Conservation (phyloP, 2,797 vertebrate genomes). For the Sebastes steindachneri region DNA sequence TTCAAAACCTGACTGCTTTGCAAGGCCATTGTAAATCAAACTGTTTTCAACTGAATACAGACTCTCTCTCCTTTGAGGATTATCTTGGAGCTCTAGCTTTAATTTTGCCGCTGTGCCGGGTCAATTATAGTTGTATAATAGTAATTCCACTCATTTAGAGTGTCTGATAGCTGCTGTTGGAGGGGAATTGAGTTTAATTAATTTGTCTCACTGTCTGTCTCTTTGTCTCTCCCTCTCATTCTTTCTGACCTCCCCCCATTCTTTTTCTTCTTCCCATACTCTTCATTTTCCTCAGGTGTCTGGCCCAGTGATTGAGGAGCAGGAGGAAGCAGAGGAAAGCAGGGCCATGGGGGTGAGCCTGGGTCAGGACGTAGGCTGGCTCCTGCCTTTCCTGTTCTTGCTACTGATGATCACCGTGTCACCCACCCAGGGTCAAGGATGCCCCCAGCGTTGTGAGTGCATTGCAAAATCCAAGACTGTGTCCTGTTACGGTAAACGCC, state of each 20-base stretch:
- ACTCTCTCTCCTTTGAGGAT: slow-evolving; percentile 46
- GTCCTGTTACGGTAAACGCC: slow-evolving; percentile 89
- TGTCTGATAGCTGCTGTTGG: slow-evolving; percentile 57
- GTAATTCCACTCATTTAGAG: slow-evolving; percentile 63
- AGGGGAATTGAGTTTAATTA: slow-evolving; percentile 50
- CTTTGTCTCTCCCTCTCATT: slow-evolving; percentile 27
- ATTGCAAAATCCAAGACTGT: slow-evolving; percentile 84
- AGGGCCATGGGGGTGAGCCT: slow-evolving; percentile 84
- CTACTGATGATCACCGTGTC: slow-evolving; percentile 81
- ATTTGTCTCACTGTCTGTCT: slow-evolving; percentile 60
- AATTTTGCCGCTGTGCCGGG: slow-evolving; percentile 53
- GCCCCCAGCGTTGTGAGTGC: slow-evolving; percentile 95
- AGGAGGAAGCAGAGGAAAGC: slow-evolving; percentile 32
- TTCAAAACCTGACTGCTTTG: slow-evolving; percentile 22
- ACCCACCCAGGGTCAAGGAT: slow-evolving; percentile 78
- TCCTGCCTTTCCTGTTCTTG: slow-evolving; percentile 83
- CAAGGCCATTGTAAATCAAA: slow-evolving; percentile 21
- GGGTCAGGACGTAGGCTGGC: slow-evolving; percentile 79
- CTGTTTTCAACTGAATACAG: slow-evolving; percentile 36
- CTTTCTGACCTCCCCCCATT: neutral
- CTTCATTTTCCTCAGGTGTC: slow-evolving; percentile 79
- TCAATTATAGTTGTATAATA: slow-evolving; percentile 68
- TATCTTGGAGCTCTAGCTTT: slow-evolving; percentile 43
- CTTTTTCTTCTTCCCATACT: neutral
- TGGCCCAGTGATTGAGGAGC: slow-evolving; percentile 80